Evolutionary conservation across 1,140 invertebrate genomes (phyloP).

Genomic region (Leguminivora glycinivorella): DNA sequence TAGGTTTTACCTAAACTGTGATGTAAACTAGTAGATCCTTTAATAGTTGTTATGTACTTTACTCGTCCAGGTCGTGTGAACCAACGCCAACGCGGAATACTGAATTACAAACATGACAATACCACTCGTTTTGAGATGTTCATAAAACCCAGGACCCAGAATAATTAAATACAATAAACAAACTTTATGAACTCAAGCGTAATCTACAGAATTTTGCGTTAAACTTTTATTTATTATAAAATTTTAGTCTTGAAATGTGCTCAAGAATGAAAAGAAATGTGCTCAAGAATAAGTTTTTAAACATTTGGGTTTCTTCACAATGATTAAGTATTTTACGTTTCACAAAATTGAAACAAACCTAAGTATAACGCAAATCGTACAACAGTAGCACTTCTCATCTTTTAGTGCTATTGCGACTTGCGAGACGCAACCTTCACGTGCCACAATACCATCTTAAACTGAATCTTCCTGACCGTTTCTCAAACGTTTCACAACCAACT

Average conservation of each 20-base stretch:
- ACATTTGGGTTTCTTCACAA: too few species aligned
- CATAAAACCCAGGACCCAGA: too few species aligned
- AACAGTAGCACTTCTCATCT: background rate
- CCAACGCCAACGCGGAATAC: background rate
- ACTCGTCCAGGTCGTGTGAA: background rate
- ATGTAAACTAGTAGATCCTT: background rate
- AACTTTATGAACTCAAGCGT: too few species aligned
- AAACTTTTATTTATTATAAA: too few species aligned
- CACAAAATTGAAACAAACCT: too few species aligned
- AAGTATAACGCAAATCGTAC: background rate
- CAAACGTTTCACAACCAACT: slow-evolving; percentile 17
- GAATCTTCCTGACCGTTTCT: background rate
- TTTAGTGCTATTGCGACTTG: slow-evolving; percentile 12
- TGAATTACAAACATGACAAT: background rate
- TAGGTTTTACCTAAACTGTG: background rate
- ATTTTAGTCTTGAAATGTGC: too few species aligned
- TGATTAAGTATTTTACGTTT: too few species aligned
- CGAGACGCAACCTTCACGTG: slow-evolving; percentile 1
- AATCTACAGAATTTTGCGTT: too few species aligned
- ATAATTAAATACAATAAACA: too few species aligned
- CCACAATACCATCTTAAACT: background rate
- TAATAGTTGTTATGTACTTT: background rate
- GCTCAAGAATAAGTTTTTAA: too few species aligned
- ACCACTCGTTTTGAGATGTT: background rate
- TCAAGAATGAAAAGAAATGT: too few species aligned